phyloP scores from a whole-genome alignment of 1,140 invertebrate genomes.

The Mya arenaria region DNA sequence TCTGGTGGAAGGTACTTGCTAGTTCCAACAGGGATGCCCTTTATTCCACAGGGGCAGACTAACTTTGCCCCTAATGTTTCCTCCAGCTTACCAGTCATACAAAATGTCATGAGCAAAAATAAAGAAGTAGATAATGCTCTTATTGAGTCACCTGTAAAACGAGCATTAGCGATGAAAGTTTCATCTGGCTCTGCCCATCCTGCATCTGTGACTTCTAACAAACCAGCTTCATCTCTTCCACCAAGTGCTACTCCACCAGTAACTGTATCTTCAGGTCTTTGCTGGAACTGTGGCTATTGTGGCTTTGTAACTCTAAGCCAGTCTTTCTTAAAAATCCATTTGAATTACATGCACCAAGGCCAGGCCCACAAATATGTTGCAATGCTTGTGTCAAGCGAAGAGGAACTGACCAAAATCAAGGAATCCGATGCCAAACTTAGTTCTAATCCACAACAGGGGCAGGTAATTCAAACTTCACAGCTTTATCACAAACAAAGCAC shows the following conservation, averaged over 20 bases:
- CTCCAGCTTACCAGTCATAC: conserved; percentile 27
- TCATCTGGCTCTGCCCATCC: not conserved
- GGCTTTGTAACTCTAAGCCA: conserved; percentile 71
- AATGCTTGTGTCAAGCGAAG: conserved; percentile 67
- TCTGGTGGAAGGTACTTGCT: not conserved
- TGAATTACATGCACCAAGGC: conserved; percentile 65
- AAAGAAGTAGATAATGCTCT: conserved; percentile 5
- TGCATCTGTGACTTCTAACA: not conserved
- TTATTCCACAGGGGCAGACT: too few relatives aligned
- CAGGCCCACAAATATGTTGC: conserved; percentile 75
- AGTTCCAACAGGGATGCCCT: too few relatives aligned
- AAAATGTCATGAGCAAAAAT: conserved; percentile 30
- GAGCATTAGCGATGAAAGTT: not conserved
- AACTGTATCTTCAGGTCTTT: conserved; percentile 65
- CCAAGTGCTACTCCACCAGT: not conserved
- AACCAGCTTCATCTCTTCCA: not conserved
- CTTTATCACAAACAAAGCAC: not conserved
- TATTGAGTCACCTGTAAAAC: not conserved
- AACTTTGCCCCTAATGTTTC: too few relatives aligned
- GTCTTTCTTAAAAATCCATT: conserved; percentile 72
- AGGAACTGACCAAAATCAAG: conserved; percentile 64
- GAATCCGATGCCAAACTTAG: conserved; percentile 58
- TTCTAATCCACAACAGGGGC: conserved; percentile 3
- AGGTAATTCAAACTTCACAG: too few relatives aligned
- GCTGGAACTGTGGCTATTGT: conserved; percentile 78